Evolutionary conservation across 2,797 vertebrate genomes (phyloP).

Genomic region (Enteromius paludinosus): DNA sequence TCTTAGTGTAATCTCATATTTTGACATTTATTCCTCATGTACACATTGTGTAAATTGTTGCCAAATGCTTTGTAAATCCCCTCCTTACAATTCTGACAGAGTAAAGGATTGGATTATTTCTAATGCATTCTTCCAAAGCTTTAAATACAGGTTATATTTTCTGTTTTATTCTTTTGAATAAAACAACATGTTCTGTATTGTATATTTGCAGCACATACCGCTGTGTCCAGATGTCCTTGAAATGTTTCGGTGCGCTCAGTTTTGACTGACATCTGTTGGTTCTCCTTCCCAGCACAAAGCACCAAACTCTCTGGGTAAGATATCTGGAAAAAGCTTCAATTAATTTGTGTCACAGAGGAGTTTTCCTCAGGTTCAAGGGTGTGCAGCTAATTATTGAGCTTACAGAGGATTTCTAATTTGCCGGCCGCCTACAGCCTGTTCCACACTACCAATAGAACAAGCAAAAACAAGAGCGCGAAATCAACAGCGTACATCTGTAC

Average conservation of each 20-base stretch:
- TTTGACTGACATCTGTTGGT: slow-evolving; percentile 63
- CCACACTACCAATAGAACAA: slow-evolving; percentile 40
- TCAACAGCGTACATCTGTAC: slow-evolving; percentile 60
- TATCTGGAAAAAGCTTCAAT: slow-evolving; percentile 54
- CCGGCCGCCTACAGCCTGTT: slow-evolving; percentile 42
- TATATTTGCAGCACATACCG: slow-evolving; percentile 51
- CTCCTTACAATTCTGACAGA: slow-evolving; percentile 6
- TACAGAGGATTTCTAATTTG: slow-evolving; percentile 58
- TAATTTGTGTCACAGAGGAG: slow-evolving; percentile 54
- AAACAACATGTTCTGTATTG: slow-evolving; percentile 49
- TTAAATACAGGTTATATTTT: background rate
- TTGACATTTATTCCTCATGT: background rate
- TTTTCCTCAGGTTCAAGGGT: slow-evolving; percentile 65
- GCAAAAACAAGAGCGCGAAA: slow-evolving; percentile 52
- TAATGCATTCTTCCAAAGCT: background rate
- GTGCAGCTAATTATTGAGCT: slow-evolving; percentile 62
- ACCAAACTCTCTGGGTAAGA: slow-evolving; percentile 22
- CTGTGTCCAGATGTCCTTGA: slow-evolving; percentile 50
- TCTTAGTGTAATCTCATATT: slow-evolving; percentile 2
- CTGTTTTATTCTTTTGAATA: slow-evolving; percentile 8
- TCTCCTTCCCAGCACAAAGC: slow-evolving; percentile 2
- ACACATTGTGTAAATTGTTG: slow-evolving; percentile 15
- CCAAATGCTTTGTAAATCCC: background rate
- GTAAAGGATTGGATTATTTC: slow-evolving; percentile 15
- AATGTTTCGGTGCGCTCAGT: slow-evolving; percentile 40